Evolutionary conservation across 1,140 invertebrate genomes (phyloP), one percentile per base, ranked within the genome.

Genomic region (Aphidius gifuensis): DNA sequence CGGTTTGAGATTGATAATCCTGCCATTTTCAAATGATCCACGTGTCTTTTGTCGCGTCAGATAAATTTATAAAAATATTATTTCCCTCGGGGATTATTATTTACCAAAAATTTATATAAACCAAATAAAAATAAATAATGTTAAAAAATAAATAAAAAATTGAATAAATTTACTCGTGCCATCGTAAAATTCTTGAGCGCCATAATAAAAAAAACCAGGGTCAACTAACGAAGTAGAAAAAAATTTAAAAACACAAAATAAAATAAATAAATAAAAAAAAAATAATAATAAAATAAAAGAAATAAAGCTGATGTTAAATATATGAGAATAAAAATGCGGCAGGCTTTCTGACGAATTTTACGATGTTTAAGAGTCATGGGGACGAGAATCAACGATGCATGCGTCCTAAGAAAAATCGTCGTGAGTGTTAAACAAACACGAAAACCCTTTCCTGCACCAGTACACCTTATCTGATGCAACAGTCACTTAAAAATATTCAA

Each of bases 1-100:
- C 71, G 69, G 69, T 70, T 61, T 60, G 67, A 72, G 71, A 75
- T 73, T 72, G 70, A 75, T 75, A 75, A 75, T 67, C 61, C 61
- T 55, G 60, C 43, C 59, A 58, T 54, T 45, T 64, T 60, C n/a
- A 55, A 42, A 38, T 53, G 45, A 55, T 56, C 58, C 55, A 60
- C 58, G 56, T 40, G 53, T 16, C 2, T 32, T 32, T 32, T 32
- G 23, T 32, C 4, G 23, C 2, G 68, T 69, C 68, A 65, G 69
- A 71, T 69, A 68, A 32, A 32, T 3, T 32, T 3, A 3, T 3
- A 32, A 32, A 32, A 32, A 32, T 1, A 32, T 32, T 32, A 32
- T 32, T 32, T 32, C 23, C 23, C 23, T 32, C 23, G 23, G 4
- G 23, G 23, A 32, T 32, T 32, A 32, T 32, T 32, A 32, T 32